Percentiles rank a stretch among this genome's conserved stretches.
Evolutionary conservation across 1,140 invertebrate genomes (phyloP).

Genomic region (Drosophila sechellia): DNA sequence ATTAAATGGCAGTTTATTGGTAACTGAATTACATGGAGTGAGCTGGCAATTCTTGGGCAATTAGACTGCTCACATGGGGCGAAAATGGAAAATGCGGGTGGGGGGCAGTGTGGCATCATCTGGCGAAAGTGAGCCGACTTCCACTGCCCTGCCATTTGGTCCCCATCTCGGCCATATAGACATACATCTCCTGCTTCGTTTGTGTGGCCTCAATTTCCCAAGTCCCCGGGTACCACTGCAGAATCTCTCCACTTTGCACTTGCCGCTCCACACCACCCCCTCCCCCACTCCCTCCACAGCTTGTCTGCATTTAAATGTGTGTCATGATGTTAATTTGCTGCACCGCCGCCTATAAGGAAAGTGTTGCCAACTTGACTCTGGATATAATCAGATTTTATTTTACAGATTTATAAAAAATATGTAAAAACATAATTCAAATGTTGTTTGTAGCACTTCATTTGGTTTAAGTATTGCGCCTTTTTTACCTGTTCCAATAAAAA

Average conservation of each 20-base stretch:
- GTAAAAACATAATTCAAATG: neutral
- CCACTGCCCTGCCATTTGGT: too few species aligned
- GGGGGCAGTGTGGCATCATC: slow-evolving; percentile 13
- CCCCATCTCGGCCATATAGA: neutral
- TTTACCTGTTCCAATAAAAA: too few species aligned
- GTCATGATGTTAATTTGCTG: slow-evolving; percentile 78
- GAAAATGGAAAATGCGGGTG: slow-evolving; percentile 7
- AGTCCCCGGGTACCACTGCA: slow-evolving; percentile 33
- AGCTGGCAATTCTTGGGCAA: slow-evolving; percentile 17
- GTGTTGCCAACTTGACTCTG: slow-evolving; percentile 4
- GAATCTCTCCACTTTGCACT: slow-evolving; percentile 13
- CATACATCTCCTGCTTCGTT: neutral
- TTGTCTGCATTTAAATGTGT: slow-evolving; percentile 74
- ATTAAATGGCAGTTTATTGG: slow-evolving; percentile 30
- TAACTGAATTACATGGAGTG: slow-evolving; percentile 22
- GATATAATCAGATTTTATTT: neutral
- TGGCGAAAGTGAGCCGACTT: slow-evolving; percentile 15
- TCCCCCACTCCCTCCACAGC: neutral
- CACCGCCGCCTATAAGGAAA: slow-evolving; percentile 28
- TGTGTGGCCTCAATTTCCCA: slow-evolving; percentile 53
- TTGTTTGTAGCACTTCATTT: neutral
- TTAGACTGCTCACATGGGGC: slow-evolving; percentile 8
- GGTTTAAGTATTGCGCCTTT: too few species aligned
- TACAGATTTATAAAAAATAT: too few species aligned
- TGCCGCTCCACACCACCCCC: slow-evolving; percentile 8